A percentile compares a stretch with the other conserved stretches of the same genome.
Conservation (phyloP, 2,797 vertebrate species). For the Lates japonicus region DNA sequence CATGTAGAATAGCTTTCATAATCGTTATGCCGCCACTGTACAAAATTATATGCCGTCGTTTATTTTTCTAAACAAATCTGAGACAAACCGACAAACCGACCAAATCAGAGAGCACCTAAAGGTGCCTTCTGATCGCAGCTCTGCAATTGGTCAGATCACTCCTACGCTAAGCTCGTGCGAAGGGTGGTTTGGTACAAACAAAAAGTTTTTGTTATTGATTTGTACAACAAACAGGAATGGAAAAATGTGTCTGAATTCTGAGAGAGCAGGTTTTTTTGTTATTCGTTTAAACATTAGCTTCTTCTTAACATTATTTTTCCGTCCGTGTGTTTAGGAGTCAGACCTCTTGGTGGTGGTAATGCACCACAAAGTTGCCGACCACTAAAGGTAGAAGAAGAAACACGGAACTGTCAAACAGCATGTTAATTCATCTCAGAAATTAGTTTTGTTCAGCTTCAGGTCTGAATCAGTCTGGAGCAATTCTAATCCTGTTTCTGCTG, state of each 20-base stretch:
- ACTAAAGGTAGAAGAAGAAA: conserved; percentile 54
- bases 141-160: conserved; percentile 52
- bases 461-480: background rate
- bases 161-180: conserved; percentile 11
- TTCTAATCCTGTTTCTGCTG: background rate
- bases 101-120: conserved; percentile 35
- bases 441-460: background rate
- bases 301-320: background rate
- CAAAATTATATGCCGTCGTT: background rate
- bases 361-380: background rate
- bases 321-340: background rate
- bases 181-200: background rate
- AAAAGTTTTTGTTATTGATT: background rate
- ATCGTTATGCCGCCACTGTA: background rate
- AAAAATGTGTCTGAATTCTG: background rate
- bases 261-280: background rate
- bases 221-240: background rate
- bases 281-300: background rate
- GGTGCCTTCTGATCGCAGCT: background rate
- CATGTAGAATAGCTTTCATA: too few species aligned
- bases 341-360: conserved; percentile 30
- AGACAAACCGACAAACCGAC: background rate
- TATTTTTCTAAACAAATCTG: background rate
- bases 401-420: conserved; percentile 17
- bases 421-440: background rate